These are phyloP conservation scores for Amphipoea lucens DNA, from an alignment of 2,888 invertebrate species.

Conservation along the genomic window DNA sequence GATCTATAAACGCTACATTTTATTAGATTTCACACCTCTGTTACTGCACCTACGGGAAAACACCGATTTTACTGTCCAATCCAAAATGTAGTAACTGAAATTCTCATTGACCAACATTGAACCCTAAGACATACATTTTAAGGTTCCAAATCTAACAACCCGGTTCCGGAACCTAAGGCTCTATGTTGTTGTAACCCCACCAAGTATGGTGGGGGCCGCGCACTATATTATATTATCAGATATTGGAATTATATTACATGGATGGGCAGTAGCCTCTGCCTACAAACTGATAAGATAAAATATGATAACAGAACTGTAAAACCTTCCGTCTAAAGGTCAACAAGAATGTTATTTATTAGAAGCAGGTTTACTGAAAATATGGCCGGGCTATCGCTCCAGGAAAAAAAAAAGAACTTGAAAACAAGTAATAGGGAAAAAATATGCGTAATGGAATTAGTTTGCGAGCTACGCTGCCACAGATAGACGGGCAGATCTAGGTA, in stretches of 20 bases:
- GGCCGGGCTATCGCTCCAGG: background rate
- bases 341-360: constrained; percentile 1
- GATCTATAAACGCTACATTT: constrained; percentile 56
- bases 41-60: constrained; percentile 48
- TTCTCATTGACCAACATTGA: background rate
- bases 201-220: background rate
- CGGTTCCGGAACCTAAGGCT: background rate
- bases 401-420: background rate
- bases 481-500: background rate
- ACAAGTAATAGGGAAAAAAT: background rate
- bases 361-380: background rate
- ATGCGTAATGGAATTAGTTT: background rate
- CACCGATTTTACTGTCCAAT: background rate
- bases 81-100: constrained; percentile 14
- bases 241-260: constrained; percentile 37
- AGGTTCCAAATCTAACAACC: background rate
- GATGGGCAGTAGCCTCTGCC: constrained; percentile 42
- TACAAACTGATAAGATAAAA: constrained; percentile 35
- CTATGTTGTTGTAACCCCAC: background rate
- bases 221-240: constrained; percentile 34
- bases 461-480: background rate
- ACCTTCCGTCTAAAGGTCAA: constrained; percentile 22
- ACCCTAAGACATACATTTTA: fast-evolving
- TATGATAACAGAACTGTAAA: constrained; percentile 18
- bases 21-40: constrained; percentile 54